Conservation (phyloP, 2,113 vertebrate species). For the Rhipidura dahli region DNA sequence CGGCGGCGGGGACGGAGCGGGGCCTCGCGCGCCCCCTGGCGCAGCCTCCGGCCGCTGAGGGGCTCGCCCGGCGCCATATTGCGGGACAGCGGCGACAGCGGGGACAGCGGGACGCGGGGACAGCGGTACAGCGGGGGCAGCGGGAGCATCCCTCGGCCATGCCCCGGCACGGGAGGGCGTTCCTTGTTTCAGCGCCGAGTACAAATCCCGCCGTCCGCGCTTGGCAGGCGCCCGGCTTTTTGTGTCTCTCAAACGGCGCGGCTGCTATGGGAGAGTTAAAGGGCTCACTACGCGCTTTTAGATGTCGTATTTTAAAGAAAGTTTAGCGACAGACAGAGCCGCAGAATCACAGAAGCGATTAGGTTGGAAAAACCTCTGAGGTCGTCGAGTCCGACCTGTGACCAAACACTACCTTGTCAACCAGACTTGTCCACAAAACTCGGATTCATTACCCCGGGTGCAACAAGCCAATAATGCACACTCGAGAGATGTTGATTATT, state of each 20-base stretch:
- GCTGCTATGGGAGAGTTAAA: too few relatives aligned
- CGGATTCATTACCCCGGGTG: background rate
- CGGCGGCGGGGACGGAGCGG: background rate
- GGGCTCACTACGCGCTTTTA: fast-evolving
- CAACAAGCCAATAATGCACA: too few relatives aligned
- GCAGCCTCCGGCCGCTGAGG: background rate
- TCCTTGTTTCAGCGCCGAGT: background rate
- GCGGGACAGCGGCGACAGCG: fast-evolving
- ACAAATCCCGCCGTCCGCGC: fast-evolving
- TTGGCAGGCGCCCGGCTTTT: background rate
- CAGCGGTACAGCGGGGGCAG: fast-evolving
- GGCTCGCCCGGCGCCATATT: background rate
- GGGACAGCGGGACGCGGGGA: fast-evolving
- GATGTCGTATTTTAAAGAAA: background rate
- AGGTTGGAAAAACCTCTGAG: background rate
- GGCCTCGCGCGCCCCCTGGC: background rate
- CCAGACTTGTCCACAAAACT: background rate
- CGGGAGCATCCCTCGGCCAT: fast-evolving
- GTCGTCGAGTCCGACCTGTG: background rate
- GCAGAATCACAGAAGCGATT: background rate
- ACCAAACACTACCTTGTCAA: background rate
- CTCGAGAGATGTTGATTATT: background rate
- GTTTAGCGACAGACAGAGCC: background rate
- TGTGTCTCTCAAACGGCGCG: fast-evolving
- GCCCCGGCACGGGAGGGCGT: background rate